Percentiles rank a stretch among this genome's conserved stretches.
phyloP scores from a whole-genome alignment of 2,888 invertebrate species.

The Camponotus fellah region DNA sequence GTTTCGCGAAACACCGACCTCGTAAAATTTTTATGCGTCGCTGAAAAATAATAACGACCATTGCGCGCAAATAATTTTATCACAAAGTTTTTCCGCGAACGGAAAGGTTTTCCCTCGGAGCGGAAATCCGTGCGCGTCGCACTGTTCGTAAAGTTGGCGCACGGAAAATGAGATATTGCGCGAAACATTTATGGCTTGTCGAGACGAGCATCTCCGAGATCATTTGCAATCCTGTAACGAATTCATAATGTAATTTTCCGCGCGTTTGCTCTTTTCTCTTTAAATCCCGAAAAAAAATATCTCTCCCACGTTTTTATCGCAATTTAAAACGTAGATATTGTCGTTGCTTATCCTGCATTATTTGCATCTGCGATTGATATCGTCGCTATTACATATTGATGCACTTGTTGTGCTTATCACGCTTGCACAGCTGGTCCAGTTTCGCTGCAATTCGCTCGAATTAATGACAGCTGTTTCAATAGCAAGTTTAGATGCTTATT shows the following conservation, averaged over 20 bases:
- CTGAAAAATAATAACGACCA: constrained; percentile 51
- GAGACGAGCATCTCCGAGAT: constrained; percentile 33
- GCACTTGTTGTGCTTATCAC: constrained; percentile 37
- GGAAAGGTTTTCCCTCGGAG: constrained; percentile 14
- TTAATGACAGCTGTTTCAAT: constrained; percentile 23
- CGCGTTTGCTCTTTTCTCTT: constrained; percentile 7
- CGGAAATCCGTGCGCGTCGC: constrained; percentile 4
- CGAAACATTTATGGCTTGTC: constrained; percentile 44
- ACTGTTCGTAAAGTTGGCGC: constrained; percentile 35
- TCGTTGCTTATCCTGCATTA: not conserved
- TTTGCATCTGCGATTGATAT: constrained; percentile 28
- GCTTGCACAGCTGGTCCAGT: constrained; percentile 42
- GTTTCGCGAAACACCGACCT: not conserved
- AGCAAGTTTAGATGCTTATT: constrained; percentile 10
- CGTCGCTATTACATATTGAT: constrained; percentile 32
- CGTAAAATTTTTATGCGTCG: constrained; percentile 48
- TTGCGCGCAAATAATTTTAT: constrained; percentile 48
- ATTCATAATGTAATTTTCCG: constrained; percentile 36
- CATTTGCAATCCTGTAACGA: constrained; percentile 36
- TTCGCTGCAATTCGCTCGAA: constrained; percentile 26
- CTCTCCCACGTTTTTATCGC: not conserved
- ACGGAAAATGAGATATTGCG: constrained; percentile 47
- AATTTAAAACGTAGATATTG: not conserved
- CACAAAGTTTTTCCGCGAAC: constrained; percentile 22
- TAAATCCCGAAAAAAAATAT: not conserved